A percentile compares a stretch with the other conserved stretches of the same genome.
Conservation (phyloP, 2,113 vertebrate species). For the Falcunculus frontatus region DNA sequence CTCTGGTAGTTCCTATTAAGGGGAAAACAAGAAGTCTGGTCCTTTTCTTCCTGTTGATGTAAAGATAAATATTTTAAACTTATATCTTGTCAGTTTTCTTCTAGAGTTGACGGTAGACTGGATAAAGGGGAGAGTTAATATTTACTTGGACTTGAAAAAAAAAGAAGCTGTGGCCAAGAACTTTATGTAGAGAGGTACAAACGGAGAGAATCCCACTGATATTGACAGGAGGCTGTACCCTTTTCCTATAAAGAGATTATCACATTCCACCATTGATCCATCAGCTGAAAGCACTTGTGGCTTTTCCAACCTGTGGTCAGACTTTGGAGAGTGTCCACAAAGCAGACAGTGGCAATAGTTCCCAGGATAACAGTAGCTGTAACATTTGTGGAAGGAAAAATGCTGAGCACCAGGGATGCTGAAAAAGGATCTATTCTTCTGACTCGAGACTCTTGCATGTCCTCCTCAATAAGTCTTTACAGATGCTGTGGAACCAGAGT, state of each 20-base stretch:
- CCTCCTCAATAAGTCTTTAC: neutral
- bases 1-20: neutral
- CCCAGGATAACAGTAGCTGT: neutral
- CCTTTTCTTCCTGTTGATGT: neutral
- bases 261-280: neutral
- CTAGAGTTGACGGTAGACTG: neutral
- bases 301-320: neutral
- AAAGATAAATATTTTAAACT: neutral
- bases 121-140: conserved; percentile 3
- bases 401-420: neutral
- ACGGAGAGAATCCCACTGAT: neutral
- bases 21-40: neutral
- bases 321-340: neutral
- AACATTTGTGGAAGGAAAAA: neutral
- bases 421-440: neutral
- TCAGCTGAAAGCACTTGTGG: neutral
- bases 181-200: neutral
- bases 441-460: neutral
- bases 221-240: neutral
- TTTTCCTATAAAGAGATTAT: neutral
- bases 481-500: neutral
- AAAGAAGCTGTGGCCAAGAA: neutral
- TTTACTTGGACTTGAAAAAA: neutral
- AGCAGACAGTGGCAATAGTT: neutral
- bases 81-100: neutral